These are phyloP conservation scores for Euborellia annulipes DNA, from an alignment of 1,140 invertebrate genomes.

Conservation along the genomic window DNA sequence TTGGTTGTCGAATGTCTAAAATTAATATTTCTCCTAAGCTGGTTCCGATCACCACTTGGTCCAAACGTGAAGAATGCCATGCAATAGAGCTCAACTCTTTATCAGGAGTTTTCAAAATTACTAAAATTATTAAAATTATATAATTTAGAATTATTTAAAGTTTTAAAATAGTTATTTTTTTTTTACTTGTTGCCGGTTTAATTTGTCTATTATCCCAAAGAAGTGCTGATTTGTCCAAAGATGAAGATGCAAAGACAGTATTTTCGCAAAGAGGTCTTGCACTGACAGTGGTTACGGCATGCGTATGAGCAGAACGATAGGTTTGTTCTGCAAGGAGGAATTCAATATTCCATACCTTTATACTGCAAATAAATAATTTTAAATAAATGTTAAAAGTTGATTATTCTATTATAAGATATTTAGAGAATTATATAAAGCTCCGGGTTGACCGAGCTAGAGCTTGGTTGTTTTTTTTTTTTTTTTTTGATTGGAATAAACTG, in stretches of 20 bases:
- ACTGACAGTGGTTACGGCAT: conserved; percentile 12
- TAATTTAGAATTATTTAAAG: too few species aligned
- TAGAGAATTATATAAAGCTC: too few species aligned
- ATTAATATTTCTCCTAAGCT: conserved; percentile 3
- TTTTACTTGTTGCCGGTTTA: conserved; percentile 18
- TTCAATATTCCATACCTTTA: conserved; percentile 16
- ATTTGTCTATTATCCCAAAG: conserved; percentile 16
- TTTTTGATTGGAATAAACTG: too few species aligned
- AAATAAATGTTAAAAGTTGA: too few species aligned
- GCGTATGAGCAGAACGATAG: conserved; percentile 13
- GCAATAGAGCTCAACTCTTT: conserved; percentile 4
- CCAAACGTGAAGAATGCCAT: conserved; percentile 4
- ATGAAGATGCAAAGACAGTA: conserved; percentile 15
- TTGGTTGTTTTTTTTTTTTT: too few species aligned
- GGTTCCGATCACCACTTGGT: conserved; percentile 6
- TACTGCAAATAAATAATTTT: conserved; percentile 10
- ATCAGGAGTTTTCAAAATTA: conserved; percentile 3
- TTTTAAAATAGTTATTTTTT: too few species aligned
- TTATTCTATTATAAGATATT: too few species aligned
- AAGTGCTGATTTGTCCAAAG: conserved; percentile 14
- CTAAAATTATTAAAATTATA: conserved; percentile 2
- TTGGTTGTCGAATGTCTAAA: conserved; percentile 9
- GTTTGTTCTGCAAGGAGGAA: conserved; percentile 11
- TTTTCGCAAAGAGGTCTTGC: conserved; percentile 3
- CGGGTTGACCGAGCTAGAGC: too few species aligned